Evolutionary conservation across 2,888 invertebrate genomes (phyloP).

Genomic region (Eremobia ochroleuca): DNA sequence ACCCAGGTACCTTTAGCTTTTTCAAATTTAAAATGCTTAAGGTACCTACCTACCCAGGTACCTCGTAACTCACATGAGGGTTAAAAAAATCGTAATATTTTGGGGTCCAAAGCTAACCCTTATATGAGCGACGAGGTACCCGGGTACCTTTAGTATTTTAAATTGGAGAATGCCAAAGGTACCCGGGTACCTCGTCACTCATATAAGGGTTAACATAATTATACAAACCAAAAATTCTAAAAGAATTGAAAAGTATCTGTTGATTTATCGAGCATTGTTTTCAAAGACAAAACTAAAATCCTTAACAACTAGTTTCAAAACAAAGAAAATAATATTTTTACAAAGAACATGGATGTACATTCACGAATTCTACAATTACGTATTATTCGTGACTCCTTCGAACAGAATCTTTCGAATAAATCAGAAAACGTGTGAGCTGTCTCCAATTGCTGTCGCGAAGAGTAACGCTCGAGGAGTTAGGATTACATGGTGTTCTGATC

Average conservation of each 20-base stretch:
- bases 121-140: no score
- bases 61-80: no score
- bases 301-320: neutral
- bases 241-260: neutral
- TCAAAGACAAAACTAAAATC: neutral
- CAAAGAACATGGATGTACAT: no score
- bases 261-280: neutral
- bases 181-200: no score
- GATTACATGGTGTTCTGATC: slow-evolving; percentile 47
- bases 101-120: no score
- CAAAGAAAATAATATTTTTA: neutral
- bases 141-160: no score
- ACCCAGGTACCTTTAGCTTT: no score
- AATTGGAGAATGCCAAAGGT: no score
- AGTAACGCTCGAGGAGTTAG: slow-evolving; percentile 42
- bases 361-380: neutral
- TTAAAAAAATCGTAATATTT: no score
- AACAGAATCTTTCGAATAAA: slow-evolving; percentile 9
- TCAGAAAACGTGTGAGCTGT: slow-evolving; percentile 23
- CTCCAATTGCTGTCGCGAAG: slow-evolving; percentile 1
- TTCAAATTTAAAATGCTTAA: no score
- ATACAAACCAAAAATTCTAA: neutral
- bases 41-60: no score
- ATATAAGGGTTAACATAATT: no score
- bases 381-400: neutral